Evolutionary conservation across 92 coral and sea anemone species (phyloP), one percentile per base, ranked within the genome.

Genomic region (Parazoanthus atlanticus): DNA sequence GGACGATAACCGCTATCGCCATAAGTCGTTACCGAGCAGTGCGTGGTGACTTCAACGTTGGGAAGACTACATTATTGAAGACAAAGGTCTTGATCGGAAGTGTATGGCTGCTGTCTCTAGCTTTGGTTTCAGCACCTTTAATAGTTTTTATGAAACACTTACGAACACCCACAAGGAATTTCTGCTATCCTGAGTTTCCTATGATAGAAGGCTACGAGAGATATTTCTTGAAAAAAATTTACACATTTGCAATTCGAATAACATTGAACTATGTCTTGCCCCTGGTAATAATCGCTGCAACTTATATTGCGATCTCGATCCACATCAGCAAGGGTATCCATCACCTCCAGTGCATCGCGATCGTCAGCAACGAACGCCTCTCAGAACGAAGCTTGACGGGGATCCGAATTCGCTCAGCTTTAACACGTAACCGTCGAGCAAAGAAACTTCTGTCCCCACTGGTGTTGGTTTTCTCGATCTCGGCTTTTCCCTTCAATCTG

Each of bases 21-120:
- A 31, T 80, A 25, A 80, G 85, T 33, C 85, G 85, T 11, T 80
- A 58, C 31, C 85, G 85, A 23, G 52, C 85, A 1, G 85, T 80
- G 31, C 29, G 73, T 36, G 85, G 85, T 1, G 69, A 56, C n/a
- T 80, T 80, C 25, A 80, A 2, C 8, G 13, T 56, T 5, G 19
- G 71, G 10, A 33, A 64, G 38, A 80, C 15, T 19, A 80, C 85
- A 17, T 23, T 80, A 30, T 16, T 11, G 85, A 80, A 58, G 49
- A 58, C 49, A 52, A 80, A 80, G 72, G 6, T 32, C 16, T 54
- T 54, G 40, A 80, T 80, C 16, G 85, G 8, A 21, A 64, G 71
- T 33, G 58, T 80, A 9, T 80, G 85, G 85, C 8, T 80, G 9
- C 26, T 58, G 11, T 80, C 85, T 1, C 46, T 80, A 3, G 17